Percentiles rank a stretch among this genome's conserved stretches.
Conservation (phyloP, 64 coral and sea anemone species). For the Montipora capricornis region DNA sequence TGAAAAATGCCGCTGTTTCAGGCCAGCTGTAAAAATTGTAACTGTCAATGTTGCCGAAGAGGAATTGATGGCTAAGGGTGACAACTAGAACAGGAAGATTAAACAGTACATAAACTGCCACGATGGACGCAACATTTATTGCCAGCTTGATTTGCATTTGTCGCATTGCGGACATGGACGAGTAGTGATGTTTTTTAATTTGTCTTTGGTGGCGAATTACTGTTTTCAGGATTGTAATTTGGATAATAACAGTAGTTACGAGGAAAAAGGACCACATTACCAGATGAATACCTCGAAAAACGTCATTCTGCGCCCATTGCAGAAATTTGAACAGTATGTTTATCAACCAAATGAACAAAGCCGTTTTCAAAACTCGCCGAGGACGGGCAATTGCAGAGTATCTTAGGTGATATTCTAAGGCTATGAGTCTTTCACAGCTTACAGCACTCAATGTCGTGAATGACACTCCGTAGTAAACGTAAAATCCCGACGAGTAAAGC, state of each 20-base stretch:
- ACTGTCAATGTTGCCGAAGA: conserved; percentile 2
- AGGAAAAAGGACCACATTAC: conserved; percentile 51
- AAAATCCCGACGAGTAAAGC: conserved; percentile 76
- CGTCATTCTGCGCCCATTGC: conserved; percentile 72
- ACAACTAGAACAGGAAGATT: conserved; percentile 80
- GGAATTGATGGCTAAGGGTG: conserved; percentile 65
- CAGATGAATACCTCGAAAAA: conserved; percentile 66
- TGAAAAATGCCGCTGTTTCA: conserved; percentile 77
- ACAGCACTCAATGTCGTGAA: conserved; percentile 84
- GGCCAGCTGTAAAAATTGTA: conserved; percentile 86
- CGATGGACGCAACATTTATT: conserved; percentile 76
- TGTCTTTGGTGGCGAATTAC: conserved; percentile 60
- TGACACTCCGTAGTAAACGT: conserved; percentile 81
- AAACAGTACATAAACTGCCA: conserved; percentile 64
- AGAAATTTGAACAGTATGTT: conserved; percentile 66
- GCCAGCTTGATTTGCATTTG: conserved; percentile 73
- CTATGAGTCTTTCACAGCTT: conserved; percentile 71
- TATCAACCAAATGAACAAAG: conserved; percentile 63
- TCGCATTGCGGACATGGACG: neutral
- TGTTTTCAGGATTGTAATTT: conserved; percentile 54
- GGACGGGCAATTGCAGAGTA: conserved; percentile 50
- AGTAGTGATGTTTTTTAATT: conserved; percentile 50
- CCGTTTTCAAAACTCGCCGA: conserved; percentile 27
- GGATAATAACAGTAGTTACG: conserved; percentile 31
- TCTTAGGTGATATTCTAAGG: conserved; percentile 57